phyloP scores from a whole-genome alignment of 1,140 invertebrate genomes.

The Polypedilum pembai region DNA sequence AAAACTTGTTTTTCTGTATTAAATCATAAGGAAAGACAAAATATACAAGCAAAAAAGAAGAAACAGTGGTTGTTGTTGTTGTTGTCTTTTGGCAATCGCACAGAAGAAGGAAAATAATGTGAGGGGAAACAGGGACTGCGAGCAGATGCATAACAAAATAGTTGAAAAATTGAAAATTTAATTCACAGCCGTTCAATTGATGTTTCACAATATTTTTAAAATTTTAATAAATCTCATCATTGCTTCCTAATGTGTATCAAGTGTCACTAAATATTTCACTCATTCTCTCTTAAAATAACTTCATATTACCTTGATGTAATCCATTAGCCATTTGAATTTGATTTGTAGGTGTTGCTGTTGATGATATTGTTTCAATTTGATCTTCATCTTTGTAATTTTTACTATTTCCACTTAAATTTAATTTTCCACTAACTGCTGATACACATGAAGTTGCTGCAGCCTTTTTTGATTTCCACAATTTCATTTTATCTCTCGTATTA shows the following conservation, averaged over 20 bases:
- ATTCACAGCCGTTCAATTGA: neutral
- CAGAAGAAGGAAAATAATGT: neutral
- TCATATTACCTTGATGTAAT: constrained; percentile 6
- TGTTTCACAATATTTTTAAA: neutral
- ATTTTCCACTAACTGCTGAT: constrained; percentile 29
- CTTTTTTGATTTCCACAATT: constrained; percentile 29
- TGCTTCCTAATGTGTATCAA: no score
- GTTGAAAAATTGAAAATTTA: neutral
- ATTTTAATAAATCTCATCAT: no score
- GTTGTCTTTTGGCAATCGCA: neutral
- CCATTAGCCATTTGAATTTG: constrained; percentile 12
- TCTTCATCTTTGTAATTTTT: constrained; percentile 30
- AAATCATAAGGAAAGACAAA: neutral
- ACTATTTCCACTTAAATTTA: constrained; percentile 29
- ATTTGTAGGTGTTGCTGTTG: constrained; percentile 23
- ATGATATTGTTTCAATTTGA: constrained; percentile 30
- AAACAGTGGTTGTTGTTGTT: neutral
- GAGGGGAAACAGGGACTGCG: neutral
- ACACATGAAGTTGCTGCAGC: constrained; percentile 15
- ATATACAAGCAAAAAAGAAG: neutral
- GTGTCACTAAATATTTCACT: neutral
- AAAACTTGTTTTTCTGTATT: neutral
- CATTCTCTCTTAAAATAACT: neutral
- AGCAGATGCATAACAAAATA: constrained; percentile 5
- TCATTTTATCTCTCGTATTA: constrained; percentile 33